Conservation (phyloP, 1,140 invertebrate species). For the Bombus superbus region DNA sequence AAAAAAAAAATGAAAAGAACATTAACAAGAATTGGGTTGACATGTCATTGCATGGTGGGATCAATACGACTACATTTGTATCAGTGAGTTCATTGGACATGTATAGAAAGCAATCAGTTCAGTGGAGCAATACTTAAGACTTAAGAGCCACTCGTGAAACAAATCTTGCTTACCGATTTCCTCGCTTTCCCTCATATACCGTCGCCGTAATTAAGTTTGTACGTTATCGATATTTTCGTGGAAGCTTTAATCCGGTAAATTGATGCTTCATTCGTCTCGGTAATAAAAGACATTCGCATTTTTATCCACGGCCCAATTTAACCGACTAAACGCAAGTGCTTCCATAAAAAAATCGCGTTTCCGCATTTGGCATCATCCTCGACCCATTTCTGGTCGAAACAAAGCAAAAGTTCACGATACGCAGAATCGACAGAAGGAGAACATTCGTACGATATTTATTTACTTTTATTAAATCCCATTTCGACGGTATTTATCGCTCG, state of each 20-base stretch:
- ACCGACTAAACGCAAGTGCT: slow-evolving; percentile 3
- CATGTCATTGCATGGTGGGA: neutral
- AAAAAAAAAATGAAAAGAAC: neutral
- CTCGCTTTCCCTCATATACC: neutral
- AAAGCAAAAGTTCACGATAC: neutral
- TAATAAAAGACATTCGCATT: slow-evolving; percentile 31
- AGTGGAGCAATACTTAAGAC: slow-evolving; percentile 6
- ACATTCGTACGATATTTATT: neutral
- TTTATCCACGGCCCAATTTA: slow-evolving; percentile 12
- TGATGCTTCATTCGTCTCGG: slow-evolving; percentile 21
- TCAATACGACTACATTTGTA: neutral
- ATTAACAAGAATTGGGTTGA: neutral
- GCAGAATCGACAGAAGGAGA: neutral
- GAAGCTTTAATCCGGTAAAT: slow-evolving; percentile 45
- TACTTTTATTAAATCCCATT: too few species aligned
- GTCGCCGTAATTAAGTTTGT: slow-evolving; percentile 43
- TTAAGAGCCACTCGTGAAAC: slow-evolving; percentile 1
- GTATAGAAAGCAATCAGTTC: neutral
- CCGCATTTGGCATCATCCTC: slow-evolving; percentile 6
- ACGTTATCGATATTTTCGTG: slow-evolving; percentile 33
- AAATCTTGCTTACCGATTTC: neutral
- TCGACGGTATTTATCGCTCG: too few species aligned
- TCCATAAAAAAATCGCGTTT: slow-evolving; percentile 23
- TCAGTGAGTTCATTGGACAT: neutral
- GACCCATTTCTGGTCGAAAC: neutral